Evolutionary conservation across 2,888 invertebrate species (phyloP).

Genomic region (Seira ritae): DNA sequence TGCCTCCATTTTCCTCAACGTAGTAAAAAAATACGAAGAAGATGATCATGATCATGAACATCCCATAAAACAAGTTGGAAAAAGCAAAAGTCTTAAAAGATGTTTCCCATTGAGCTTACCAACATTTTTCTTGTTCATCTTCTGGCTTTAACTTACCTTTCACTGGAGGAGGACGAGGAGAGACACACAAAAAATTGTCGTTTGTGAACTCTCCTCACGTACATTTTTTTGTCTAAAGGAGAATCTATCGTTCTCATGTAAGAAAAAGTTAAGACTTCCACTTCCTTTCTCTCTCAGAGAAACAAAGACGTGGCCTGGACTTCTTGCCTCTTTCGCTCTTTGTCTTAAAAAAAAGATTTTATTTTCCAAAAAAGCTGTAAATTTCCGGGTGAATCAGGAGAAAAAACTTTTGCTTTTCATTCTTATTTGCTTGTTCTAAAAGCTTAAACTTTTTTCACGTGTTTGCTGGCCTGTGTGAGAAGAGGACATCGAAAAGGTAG

Average conservation of each 20-base stretch:
- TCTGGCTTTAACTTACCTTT: conserved; percentile 9
- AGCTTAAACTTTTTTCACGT: too few species aligned
- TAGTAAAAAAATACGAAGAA: too few species aligned
- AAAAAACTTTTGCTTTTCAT: too few species aligned
- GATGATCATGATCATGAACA: too few species aligned
- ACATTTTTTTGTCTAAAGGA: conserved; percentile 28
- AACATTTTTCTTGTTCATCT: conserved; percentile 50
- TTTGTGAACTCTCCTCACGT: conserved; percentile 57
- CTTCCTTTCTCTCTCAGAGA: not conserved
- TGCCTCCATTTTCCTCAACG: conserved; percentile 13
- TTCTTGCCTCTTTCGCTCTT: not conserved
- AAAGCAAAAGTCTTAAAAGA: conserved; percentile 50
- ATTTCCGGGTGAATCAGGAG: too few species aligned
- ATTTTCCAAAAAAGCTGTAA: too few species aligned
- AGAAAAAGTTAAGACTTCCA: conserved; percentile 22
- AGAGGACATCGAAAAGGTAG: too few species aligned
- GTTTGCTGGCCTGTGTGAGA: too few species aligned
- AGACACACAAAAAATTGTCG: conserved; percentile 24
- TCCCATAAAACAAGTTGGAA: conserved; percentile 4
- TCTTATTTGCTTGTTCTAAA: too few species aligned
- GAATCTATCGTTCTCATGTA: conserved; percentile 43
- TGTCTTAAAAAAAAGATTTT: conserved; percentile 22
- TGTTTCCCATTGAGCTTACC: conserved; percentile 53
- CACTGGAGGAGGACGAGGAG: too few species aligned
- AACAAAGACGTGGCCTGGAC: too few species aligned